phyloP scores from a whole-genome alignment of 2,113 vertebrate species.

The Zosterops pallidus region DNA sequence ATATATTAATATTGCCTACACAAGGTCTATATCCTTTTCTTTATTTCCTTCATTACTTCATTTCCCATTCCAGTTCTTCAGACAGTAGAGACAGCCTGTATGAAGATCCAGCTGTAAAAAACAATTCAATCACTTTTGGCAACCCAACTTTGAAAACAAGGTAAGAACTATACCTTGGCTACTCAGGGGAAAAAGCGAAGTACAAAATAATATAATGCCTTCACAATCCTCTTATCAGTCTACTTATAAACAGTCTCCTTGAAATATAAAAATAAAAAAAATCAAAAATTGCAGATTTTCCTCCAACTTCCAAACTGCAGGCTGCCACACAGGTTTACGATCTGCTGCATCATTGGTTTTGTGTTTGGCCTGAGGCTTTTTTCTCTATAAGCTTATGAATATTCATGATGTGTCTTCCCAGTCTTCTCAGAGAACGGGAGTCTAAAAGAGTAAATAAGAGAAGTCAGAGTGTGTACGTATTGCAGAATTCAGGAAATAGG shows the following conservation, averaged over 20 bases:
- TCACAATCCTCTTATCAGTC: neutral
- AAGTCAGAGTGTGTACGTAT: neutral
- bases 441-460: neutral
- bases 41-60: neutral
- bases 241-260: neutral
- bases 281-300: neutral
- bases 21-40: neutral
- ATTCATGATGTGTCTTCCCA: neutral
- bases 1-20: neutral
- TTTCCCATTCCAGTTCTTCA: conserved; percentile 20
- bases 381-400: neutral
- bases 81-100: neutral
- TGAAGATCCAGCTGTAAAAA: neutral
- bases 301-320: neutral
- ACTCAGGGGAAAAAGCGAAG: neutral
- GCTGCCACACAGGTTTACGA: neutral
- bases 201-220: neutral
- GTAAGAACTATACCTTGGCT: neutral
- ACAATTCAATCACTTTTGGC: neutral
- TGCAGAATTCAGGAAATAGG: neutral
- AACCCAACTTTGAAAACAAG: neutral
- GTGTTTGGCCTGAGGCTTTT: neutral
- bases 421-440: neutral
- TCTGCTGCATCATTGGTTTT: neutral
- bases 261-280: neutral